Evolutionary conservation across 64 coral and sea anemone genomes (phyloP).

Genomic region (Stichodactyla mertensii): DNA sequence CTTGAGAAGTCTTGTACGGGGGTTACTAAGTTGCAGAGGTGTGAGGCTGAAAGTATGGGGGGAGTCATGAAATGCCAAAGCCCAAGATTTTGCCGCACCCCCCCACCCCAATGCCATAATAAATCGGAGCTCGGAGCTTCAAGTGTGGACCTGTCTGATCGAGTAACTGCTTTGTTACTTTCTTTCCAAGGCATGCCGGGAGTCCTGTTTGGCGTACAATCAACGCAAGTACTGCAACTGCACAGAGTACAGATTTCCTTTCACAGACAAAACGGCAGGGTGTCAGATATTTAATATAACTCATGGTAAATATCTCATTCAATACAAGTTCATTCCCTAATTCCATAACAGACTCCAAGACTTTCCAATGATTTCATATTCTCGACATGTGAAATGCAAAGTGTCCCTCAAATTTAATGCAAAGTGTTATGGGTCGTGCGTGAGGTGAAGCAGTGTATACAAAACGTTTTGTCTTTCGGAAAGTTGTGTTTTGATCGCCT

Average conservation of each 20-base stretch:
- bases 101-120: too few species aligned
- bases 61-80: too few species aligned
- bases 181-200: neutral
- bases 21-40: too few species aligned
- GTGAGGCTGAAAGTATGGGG: too few species aligned
- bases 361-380: neutral
- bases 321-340: neutral
- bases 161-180: neutral
- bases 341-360: too few species aligned
- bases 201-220: slow-evolving; percentile 14
- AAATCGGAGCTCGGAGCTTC: too few species aligned
- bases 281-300: neutral
- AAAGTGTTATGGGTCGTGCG: too few species aligned
- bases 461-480: too few species aligned
- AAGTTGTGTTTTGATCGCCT: neutral
- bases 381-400: neutral
- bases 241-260: neutral
- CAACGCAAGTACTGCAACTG: slow-evolving; percentile 4
- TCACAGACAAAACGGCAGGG: neutral
- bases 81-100: neutral
- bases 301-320: neutral
- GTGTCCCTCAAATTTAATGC: too few species aligned
- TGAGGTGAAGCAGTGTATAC: too few species aligned
- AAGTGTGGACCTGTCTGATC: too few species aligned
- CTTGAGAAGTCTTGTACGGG: too few species aligned